These are phyloP conservation scores for Nematolebias whitei DNA, from an alignment of 2,113 vertebrate species.

Conservation along the genomic window DNA sequence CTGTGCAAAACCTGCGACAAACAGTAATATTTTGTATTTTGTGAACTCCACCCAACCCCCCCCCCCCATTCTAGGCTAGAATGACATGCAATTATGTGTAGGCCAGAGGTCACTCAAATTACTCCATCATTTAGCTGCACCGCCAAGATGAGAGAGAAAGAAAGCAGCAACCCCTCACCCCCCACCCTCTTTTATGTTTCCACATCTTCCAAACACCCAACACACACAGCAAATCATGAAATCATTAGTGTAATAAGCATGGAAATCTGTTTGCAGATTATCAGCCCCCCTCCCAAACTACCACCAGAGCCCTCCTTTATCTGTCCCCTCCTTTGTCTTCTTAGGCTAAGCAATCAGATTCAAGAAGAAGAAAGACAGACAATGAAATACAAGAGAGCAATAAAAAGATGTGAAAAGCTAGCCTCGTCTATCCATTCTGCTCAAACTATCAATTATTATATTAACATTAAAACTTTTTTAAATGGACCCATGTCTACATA, in stretches of 20 bases:
- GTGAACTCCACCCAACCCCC: slow-evolving; percentile 68
- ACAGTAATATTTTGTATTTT: slow-evolving; percentile 78
- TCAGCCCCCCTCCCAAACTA: slow-evolving; percentile 81
- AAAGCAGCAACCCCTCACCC: slow-evolving; percentile 45
- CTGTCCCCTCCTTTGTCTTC: slow-evolving; percentile 45
- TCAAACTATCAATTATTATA: slow-evolving; percentile 3
- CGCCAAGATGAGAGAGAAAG: slow-evolving; percentile 86
- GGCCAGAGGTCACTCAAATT: slow-evolving; percentile 96
- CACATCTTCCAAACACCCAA: slow-evolving; percentile 67
- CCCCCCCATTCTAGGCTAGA: slow-evolving; percentile 75
- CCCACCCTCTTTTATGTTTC: slow-evolving; percentile 17
- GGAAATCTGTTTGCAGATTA: slow-evolving; percentile 99
- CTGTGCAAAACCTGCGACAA: slow-evolving; percentile 14
- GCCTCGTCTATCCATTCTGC: background rate
- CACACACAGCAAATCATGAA: slow-evolving; percentile 92
- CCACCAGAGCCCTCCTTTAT: slow-evolving; percentile 79
- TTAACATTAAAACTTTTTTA: slow-evolving; percentile 4
- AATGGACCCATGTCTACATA: background rate
- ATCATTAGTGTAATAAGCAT: slow-evolving; percentile 99
- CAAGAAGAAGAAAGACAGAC: slow-evolving; percentile 28
- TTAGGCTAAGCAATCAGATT: slow-evolving; percentile 31
- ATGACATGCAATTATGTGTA: slow-evolving; percentile 94
- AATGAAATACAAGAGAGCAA: slow-evolving; percentile 26
- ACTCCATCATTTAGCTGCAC: slow-evolving; percentile 94
- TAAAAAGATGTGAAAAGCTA: slow-evolving; percentile 14